phyloP scores from a whole-genome alignment of 2,113 vertebrate genomes.

The Suncus etruscus region DNA sequence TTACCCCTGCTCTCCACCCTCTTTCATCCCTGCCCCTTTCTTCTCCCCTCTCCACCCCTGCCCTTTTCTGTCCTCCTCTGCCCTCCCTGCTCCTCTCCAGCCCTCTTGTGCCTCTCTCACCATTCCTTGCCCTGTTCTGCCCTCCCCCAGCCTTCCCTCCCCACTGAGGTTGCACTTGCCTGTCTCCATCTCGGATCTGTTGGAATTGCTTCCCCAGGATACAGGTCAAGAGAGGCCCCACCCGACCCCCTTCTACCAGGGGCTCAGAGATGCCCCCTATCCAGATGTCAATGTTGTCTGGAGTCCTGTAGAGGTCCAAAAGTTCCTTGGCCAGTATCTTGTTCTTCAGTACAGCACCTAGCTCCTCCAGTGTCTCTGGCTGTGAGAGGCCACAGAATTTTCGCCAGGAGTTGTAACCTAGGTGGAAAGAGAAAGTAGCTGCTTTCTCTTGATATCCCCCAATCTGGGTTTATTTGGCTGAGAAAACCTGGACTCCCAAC shows the following conservation, averaged over 20 bases:
- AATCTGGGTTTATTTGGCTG: neutral
- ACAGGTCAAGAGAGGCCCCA: conserved; percentile 91
- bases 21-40: too few relatives aligned
- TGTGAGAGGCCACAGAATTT: conserved; percentile 89
- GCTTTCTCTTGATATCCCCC: neutral
- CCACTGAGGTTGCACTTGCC: conserved; percentile 73
- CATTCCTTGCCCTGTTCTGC: neutral
- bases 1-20: too few relatives aligned
- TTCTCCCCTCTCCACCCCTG: neutral
- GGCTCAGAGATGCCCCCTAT: conserved; percentile 91
- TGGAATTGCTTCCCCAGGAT: conserved; percentile 92
- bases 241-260: conserved; percentile 86
- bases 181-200: conserved; percentile 89
- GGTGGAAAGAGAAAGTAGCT: neutral
- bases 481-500: neutral
- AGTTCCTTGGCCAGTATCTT: conserved; percentile 88
- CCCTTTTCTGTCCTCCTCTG: neutral
- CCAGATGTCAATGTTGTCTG: conserved; percentile 93
- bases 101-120: too few relatives aligned
- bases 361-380: conserved; percentile 86
- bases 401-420: conserved; percentile 93
- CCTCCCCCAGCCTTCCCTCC: neutral
- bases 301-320: conserved; percentile 89
- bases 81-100: neutral
- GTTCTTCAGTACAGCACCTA: conserved; percentile 87